A percentile compares a stretch with the other conserved stretches of the same genome.
Conservation (phyloP, 1,140 invertebrate species). For the Aphelinus atriplicis region DNA sequence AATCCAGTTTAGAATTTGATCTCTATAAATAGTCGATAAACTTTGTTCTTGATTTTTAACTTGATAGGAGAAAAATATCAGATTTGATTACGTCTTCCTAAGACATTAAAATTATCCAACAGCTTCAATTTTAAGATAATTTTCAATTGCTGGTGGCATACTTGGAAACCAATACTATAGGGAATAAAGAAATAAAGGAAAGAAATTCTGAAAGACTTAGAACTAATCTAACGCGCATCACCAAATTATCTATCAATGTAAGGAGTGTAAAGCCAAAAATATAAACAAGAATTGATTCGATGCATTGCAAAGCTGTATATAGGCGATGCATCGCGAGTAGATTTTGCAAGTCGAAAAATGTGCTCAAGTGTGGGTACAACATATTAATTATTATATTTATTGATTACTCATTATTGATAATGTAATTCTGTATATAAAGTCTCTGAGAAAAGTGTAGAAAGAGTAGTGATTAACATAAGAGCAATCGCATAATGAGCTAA, state of each 20-base stretch:
- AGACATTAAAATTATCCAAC: too few species aligned
- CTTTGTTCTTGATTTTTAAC: too few species aligned
- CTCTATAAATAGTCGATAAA: too few species aligned
- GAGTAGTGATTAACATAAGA: constrained; percentile 31
- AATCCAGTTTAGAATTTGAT: too few species aligned
- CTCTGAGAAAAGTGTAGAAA: constrained; percentile 28
- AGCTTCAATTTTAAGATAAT: background rate
- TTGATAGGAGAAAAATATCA: too few species aligned
- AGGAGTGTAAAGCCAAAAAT: constrained; percentile 35
- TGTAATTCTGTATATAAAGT: constrained; percentile 41
- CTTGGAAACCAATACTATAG: background rate
- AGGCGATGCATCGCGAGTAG: constrained; percentile 24
- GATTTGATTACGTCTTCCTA: too few species aligned
- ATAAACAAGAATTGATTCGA: constrained; percentile 18
- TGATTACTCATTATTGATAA: too few species aligned
- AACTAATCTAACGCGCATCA: background rate
- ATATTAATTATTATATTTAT: constrained; percentile 19
- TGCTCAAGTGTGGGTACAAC: constrained; percentile 1
- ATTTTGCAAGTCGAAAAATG: constrained; percentile 24
- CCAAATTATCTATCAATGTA: constrained; percentile 16
- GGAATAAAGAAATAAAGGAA: too few species aligned
- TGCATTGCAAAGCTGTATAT: constrained; percentile 35
- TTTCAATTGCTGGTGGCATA: constrained; percentile 1
- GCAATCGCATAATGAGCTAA: constrained; percentile 23
- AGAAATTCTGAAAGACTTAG: too few species aligned